These are phyloP conservation scores for Agonopterix arenella DNA, from an alignment of 2,888 invertebrate species.

Conservation along the genomic window DNA sequence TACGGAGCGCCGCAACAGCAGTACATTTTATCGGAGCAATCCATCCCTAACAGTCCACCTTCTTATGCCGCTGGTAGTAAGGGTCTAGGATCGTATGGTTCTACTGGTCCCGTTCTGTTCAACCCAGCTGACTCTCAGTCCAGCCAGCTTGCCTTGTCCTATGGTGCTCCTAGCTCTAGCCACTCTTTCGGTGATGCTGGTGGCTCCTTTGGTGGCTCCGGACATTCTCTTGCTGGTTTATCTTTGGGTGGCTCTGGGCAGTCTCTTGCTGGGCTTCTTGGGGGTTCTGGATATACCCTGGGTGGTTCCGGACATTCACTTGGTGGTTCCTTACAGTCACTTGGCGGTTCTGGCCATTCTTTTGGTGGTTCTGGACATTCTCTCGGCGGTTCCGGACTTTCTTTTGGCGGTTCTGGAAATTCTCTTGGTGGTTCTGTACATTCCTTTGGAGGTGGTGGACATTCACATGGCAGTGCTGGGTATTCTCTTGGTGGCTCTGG, in stretches of 20 bases:
- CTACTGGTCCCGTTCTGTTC: constrained; percentile 64
- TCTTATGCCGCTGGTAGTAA: constrained; percentile 61
- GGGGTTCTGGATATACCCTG: constrained; percentile 19
- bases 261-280: constrained; percentile 13
- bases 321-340: constrained; percentile 14
- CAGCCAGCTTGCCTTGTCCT: constrained; percentile 28
- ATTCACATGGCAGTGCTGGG: constrained; percentile 12
- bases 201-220: constrained; percentile 16
- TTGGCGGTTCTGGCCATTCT: constrained; percentile 12
- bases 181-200: constrained; percentile 26
- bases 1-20: constrained; percentile 46
- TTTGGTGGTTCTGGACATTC: constrained; percentile 8
- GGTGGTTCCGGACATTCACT: constrained; percentile 17
- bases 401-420: constrained; percentile 18
- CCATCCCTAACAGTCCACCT: constrained; percentile 34
- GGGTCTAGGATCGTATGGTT: constrained; percentile 58
- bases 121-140: constrained; percentile 39
- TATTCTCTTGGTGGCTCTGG: constrained; percentile 39
- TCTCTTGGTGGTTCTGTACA: constrained; percentile 14
- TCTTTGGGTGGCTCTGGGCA: constrained; percentile 7
- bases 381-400: constrained; percentile 23
- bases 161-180: constrained; percentile 36
- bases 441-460: constrained; percentile 7
- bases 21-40: constrained; percentile 42
- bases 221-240: constrained; percentile 16